Evolutionary conservation across 1,140 invertebrate genomes (phyloP).

Genomic region (Caenorhabditis elegans): WBcel235 BX284606.5:2506501-2507000

Average conservation of each 20-base stretch:
- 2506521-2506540: not conserved
- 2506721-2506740: not conserved
- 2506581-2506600: not conserved
- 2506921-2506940: no score
- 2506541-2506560: not conserved
- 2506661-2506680: no score
- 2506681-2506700: not conserved
- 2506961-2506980: no score
- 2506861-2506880: not conserved
- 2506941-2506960: no score
- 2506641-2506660: not conserved
- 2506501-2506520: not conserved
- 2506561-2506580: not conserved
- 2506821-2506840: conserved; percentile 10
- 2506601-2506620: not conserved
- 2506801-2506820: not conserved
- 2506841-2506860: not conserved
- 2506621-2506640: no score
- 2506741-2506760: not conserved
- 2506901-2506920: no score
- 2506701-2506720: not conserved
- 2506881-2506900: no score
- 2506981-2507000: no score
- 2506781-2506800: not conserved
- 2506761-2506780: not conserved